Evolutionary conservation across 2,888 invertebrate species (phyloP), one percentile per base, ranked within the genome.

Genomic region (Conchocele bisecta): DNA sequence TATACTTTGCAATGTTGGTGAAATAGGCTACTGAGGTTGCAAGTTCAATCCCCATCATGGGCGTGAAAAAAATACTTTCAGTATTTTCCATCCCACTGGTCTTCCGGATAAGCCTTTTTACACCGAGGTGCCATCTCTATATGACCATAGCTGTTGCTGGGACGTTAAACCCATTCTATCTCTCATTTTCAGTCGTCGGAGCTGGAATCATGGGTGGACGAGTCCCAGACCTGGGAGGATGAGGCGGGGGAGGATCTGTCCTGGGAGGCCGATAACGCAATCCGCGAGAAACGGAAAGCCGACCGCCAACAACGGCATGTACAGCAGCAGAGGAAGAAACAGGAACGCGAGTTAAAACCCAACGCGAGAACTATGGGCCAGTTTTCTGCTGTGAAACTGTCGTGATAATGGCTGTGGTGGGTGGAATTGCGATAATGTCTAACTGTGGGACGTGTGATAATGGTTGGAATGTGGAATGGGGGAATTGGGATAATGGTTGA

Each of bases 191-290:
- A 85, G 85, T 79, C 78, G 1, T 79, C 85, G 0, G 88, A 88
- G 44, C 79, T 89, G 11, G 86, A 81, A 1, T 64, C 83, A 0
- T 89, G 89, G 89, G 86, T 88, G 42, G 89, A 89, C 24, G 54
- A 59, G 9, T 74, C 71, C n/a, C 86, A 81, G 54, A 85, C 86
- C 0, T 89, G 89, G 89, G 86, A 81, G 9, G 83, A 72, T 1
- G 87, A 84, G 31, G 83, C 75, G 7, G 71, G 64, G 3, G 87
- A 86, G 29, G 88, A 89, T 69, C 67, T 88, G 9, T 84, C 87
- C 4, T 86, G 86, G 84, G 81, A 89, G 64, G 89, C 88, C 0
- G 87, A 89, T 46, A 86, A 81, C 35, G 85, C 88, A 2, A 81
- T 89, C 31, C 81, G 75, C 63, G 87, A 88, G 56, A 88, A 85